Evolutionary conservation across 2,888 invertebrate species (phyloP), one percentile per base, ranked within the genome.

Genomic region (Cyrtodaria siliqua): DNA sequence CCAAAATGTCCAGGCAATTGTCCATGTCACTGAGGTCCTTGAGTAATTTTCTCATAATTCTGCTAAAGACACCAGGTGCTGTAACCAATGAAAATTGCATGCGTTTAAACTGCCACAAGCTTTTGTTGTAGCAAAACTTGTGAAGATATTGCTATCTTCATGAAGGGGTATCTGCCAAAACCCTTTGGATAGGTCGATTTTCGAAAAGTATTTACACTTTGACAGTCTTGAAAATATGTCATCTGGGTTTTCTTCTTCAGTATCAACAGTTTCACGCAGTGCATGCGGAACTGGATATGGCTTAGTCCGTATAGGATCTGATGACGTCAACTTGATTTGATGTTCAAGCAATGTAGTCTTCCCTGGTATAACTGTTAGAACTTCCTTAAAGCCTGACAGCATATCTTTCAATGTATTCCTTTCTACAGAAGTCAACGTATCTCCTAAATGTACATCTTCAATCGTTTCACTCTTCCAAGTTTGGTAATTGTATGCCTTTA

Each of bases 121-220:
- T 33, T 12, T 33, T 33, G 33, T 8, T 33, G 33, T 33, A 8
- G 33, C 33, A 12, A 33, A 33, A 33, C 33, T 33, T 33, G 33
- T 33, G 4, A 33, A 12, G 12, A 8, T 4, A 9, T 44, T 44
- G 16, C n/a, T 20, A 44, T 16, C n/a, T 9, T 9, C 44, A 9
- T 6, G 16, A 6, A 83, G 23, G 12, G 67, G 61, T 12, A 85
- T 44, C 40, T 86, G 84, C 84, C 80, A 85, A 49, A 83, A 83
- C 0, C 82, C 85, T 49, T 85, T 82, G 1, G 69, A 44, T 3
- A 85, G 27, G 63, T 82, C 79, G 16, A 83, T 24, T 40, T 72
- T 80, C 2, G 70, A 55, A 49, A 85, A 67, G 66, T 70, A 85
- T 49, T 68, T 79, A 27, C 57, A 49, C 4, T 50, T 42, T 2